Conservation (phyloP, 2,113 vertebrate genomes). For the Calonectris borealis region DNA sequence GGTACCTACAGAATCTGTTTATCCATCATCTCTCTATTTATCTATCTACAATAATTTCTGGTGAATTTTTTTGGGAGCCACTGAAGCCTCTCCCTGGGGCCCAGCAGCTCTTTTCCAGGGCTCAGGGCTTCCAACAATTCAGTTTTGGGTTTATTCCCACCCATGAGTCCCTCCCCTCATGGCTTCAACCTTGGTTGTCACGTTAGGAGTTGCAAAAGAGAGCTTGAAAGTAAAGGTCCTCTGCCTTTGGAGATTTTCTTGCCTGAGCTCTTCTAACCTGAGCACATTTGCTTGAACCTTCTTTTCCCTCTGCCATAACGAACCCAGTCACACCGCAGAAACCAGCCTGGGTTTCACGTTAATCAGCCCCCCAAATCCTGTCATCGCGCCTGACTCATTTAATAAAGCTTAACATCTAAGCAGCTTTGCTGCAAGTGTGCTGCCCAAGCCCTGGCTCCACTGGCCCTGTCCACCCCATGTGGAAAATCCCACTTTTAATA, state of each 20-base stretch:
- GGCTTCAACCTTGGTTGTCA: neutral
- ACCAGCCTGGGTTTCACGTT: slow-evolving; percentile 54
- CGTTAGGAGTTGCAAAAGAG: accelerated
- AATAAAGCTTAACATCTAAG: slow-evolving; percentile 78
- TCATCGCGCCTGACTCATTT: slow-evolving; percentile 67
- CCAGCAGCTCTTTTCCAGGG: neutral
- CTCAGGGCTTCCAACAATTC: neutral
- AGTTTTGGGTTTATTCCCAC: neutral
- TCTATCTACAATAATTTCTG: accelerated
- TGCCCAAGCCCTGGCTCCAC: slow-evolving; percentile 59
- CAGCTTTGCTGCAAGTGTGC: slow-evolving; percentile 76
- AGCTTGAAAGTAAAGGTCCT: neutral
- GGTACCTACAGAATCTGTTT: neutral
- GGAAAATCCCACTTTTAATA: slow-evolving; percentile 81
- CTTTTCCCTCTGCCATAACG: slow-evolving; percentile 21
- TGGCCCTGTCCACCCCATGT: slow-evolving; percentile 33
- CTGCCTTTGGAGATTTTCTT: neutral
- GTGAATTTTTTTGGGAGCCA: accelerated
- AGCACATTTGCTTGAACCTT: slow-evolving; percentile 24
- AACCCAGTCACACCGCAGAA: neutral
- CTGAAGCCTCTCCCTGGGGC: neutral
- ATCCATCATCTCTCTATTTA: neutral
- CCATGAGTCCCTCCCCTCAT: accelerated
- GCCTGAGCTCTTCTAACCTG: slow-evolving; percentile 1
- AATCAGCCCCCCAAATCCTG: slow-evolving; percentile 55